These are phyloP conservation scores for Remorina albescens DNA, from an alignment of 2,797 vertebrate genomes.

Conservation along the genomic window DNA sequence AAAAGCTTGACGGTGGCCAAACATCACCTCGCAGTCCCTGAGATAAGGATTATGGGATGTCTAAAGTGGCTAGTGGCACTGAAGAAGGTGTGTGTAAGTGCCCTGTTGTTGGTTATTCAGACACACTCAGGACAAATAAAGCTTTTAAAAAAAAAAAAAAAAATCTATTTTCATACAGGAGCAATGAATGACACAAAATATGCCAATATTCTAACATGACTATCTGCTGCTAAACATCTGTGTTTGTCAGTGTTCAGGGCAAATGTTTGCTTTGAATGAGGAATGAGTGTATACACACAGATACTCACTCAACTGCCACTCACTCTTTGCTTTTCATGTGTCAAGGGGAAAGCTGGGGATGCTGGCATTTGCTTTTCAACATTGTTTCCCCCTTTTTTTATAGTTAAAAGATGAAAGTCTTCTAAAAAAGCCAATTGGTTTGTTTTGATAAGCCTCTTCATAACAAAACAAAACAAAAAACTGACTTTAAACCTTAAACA, in stretches of 20 bases:
- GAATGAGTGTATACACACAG: conserved; percentile 77
- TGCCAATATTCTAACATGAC: conserved; percentile 77
- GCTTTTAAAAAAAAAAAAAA: conserved; percentile 70
- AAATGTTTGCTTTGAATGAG: conserved; percentile 81
- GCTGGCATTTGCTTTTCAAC: conserved; percentile 60
- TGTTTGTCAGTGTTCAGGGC: conserved; percentile 82
- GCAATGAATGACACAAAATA: conserved; percentile 70
- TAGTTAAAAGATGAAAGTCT: conserved; percentile 47
- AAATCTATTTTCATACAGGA: conserved; percentile 85
- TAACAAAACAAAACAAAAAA: conserved; percentile 55
- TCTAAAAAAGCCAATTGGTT: conserved; percentile 56
- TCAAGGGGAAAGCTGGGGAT: conserved; percentile 50
- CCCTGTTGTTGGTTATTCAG: conserved; percentile 75
- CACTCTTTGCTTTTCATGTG: conserved; percentile 76
- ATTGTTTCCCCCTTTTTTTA: conserved; percentile 36
- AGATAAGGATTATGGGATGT: conserved; percentile 44
- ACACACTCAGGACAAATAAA: conserved; percentile 85
- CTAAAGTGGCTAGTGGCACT: conserved; percentile 39
- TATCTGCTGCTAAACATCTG: conserved; percentile 85
- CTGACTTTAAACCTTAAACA: conserved; percentile 46
- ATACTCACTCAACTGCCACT: conserved; percentile 82
- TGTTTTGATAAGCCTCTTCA: conserved; percentile 59
- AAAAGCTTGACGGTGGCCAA: conserved; percentile 58
- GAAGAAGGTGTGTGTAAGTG: conserved; percentile 57
- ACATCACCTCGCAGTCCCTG: conserved; percentile 39